These are phyloP conservation scores for Pluvianellus socialis DNA, from an alignment of 2,113 vertebrate species.

Conservation along the genomic window DNA sequence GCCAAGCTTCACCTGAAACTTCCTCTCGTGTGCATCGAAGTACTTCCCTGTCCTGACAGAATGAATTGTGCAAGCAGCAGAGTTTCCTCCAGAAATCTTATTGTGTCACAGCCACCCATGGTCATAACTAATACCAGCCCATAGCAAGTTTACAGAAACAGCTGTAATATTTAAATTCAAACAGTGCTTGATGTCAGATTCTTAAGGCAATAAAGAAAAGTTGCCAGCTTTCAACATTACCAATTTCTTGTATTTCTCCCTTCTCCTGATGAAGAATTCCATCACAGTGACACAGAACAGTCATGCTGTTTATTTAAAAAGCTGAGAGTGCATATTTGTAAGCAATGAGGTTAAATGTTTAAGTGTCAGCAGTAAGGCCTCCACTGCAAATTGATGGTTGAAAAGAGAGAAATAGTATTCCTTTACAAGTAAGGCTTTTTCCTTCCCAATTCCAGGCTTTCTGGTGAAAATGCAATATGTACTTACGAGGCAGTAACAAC, in stretches of 20 bases:
- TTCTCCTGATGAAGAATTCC: not conserved
- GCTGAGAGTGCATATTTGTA: not conserved
- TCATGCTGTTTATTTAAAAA: not conserved
- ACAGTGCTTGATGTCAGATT: not conserved
- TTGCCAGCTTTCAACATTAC: not conserved
- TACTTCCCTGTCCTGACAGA: not conserved
- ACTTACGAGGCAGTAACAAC: conserved; percentile 36
- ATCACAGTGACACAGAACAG: not conserved
- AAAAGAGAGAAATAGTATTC: not conserved
- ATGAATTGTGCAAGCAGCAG: not conserved
- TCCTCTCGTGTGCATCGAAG: not conserved
- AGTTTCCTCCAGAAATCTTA: not conserved
- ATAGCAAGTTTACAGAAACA: not conserved
- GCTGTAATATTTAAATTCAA: not conserved
- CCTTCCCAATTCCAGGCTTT: not conserved
- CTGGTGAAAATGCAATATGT: not conserved
- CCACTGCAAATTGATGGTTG: not conserved
- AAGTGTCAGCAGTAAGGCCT: not conserved
- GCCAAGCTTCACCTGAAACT: not conserved
- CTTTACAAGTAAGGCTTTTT: not conserved
- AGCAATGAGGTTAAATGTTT: not conserved
- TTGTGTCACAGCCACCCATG: not conserved
- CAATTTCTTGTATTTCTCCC: not conserved
- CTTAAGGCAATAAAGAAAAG: not conserved
- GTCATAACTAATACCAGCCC: not conserved